These are phyloP conservation scores for Troides helena DNA, from an alignment of 2,888 invertebrate species.

Conservation along the genomic window DNA sequence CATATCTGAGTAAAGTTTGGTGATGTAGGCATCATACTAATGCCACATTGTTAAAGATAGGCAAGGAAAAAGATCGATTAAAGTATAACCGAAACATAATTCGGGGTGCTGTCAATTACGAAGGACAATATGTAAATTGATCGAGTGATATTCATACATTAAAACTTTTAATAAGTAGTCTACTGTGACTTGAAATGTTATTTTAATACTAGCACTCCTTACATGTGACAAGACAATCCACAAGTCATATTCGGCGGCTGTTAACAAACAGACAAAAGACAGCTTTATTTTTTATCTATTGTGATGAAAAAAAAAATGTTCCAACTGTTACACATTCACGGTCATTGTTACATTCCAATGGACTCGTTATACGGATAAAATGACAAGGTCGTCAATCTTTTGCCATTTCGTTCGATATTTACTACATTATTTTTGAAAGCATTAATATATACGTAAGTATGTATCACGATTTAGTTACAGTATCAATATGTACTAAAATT, in stretches of 20 bases:
- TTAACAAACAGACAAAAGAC: conserved; percentile 21
- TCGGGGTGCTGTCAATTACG: not conserved
- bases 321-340: conserved; percentile 46
- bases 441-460: not conserved
- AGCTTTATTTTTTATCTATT: conserved; percentile 23
- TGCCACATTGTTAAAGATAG: too few species aligned
- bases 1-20: too few species aligned
- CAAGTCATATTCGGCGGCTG: conserved; percentile 4
- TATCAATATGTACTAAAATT: too few species aligned
- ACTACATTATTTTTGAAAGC: not conserved
- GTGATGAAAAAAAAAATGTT: conserved; percentile 25
- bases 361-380: conserved; percentile 39
- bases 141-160: too few species aligned
- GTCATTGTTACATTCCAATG: conserved; percentile 58
- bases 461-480: too few species aligned
- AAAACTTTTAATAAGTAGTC: not conserved
- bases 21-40: too few species aligned
- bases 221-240: conserved; percentile 9
- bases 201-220: conserved; percentile 3
- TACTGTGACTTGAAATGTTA: not conserved
- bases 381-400: conserved; percentile 50
- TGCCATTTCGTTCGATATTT: conserved; percentile 29
- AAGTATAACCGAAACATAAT: not conserved
- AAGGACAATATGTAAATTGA: not conserved
- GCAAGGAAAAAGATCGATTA: not conserved